Evolutionary conservation across 1,140 invertebrate genomes (phyloP).

Genomic region (Brachionus angularis): DNA sequence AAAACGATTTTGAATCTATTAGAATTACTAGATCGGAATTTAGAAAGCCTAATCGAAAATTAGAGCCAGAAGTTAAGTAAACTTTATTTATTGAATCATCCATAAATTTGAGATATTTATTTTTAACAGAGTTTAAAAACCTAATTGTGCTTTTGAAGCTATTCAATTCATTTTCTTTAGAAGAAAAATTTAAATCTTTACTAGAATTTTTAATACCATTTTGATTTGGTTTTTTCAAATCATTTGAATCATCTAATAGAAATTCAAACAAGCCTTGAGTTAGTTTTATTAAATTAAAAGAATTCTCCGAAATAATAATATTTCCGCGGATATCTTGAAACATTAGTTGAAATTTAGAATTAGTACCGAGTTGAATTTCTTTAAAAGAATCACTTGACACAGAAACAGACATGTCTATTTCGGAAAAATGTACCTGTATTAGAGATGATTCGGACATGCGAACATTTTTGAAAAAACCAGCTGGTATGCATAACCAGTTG

Average conservation of each 20-base stretch:
- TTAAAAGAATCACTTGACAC: neutral
- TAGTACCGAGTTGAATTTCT: conserved; percentile 15
- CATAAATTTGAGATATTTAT: conserved; percentile 9
- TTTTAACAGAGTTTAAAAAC: neutral
- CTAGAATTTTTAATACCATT: too few relatives aligned
- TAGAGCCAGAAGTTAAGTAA: conserved; percentile 21
- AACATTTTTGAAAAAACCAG: conserved; percentile 39
- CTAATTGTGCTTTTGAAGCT: conserved; percentile 4
- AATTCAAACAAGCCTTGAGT: conserved; percentile 26
- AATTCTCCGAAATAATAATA: conserved; percentile 9
- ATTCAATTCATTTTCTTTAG: neutral
- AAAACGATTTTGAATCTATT: conserved; percentile 1
- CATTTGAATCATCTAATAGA: neutral
- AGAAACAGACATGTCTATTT: conserved; percentile 1
- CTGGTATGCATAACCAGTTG: conserved; percentile 23
- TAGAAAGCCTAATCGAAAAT: conserved; percentile 30
- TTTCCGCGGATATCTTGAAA: conserved; percentile 6
- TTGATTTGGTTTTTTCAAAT: too few relatives aligned
- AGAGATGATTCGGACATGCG: conserved; percentile 11
- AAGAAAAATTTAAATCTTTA: neutral
- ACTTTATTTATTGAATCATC: conserved; percentile 18
- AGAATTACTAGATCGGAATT: conserved; percentile 3
- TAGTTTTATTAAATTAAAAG: conserved; percentile 29
- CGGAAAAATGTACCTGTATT: conserved; percentile 26
- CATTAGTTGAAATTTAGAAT: conserved; percentile 29